Conservation (phyloP, 1,140 invertebrate species). For the Mercenaria mercenaria region DNA sequence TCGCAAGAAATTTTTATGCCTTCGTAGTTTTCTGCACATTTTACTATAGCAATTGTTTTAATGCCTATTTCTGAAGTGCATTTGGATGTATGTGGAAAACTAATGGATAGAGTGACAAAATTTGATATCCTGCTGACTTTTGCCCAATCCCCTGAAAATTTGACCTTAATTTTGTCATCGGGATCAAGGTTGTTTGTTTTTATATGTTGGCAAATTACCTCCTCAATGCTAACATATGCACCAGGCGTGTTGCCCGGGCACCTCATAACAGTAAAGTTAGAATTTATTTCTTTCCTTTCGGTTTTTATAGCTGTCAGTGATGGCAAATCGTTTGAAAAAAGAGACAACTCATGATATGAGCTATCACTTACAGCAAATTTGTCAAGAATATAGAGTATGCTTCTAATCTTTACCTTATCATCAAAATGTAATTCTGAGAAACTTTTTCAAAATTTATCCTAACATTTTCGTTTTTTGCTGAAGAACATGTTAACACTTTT, state of each 20-base stretch:
- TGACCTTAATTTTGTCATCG: neutral
- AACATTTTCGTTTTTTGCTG: no score
- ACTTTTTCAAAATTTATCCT: no score
- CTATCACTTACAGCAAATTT: no score
- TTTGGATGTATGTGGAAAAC: neutral
- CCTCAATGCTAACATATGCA: neutral
- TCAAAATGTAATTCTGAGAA: no score
- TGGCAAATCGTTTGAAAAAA: neutral
- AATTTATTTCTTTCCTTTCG: slow-evolving; percentile 22
- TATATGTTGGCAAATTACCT: no score
- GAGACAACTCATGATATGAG: no score
- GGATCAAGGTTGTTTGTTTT: no score
- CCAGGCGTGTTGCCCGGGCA: neutral
- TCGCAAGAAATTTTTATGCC: neutral
- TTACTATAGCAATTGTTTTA: slow-evolving; percentile 1
- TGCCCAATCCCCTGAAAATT: neutral
- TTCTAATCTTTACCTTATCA: no score
- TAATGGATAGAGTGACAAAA: neutral
- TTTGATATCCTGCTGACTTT: slow-evolving; percentile 39
- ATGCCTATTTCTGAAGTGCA: slow-evolving; percentile 15
- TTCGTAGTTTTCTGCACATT: slow-evolving; percentile 38
- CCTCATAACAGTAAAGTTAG: neutral
- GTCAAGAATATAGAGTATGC: no score
- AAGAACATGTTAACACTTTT: no score
- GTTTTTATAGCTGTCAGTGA: neutral